Conservation (phyloP, 2,113 vertebrate species). For the Siniperca chuatsi region DNA sequence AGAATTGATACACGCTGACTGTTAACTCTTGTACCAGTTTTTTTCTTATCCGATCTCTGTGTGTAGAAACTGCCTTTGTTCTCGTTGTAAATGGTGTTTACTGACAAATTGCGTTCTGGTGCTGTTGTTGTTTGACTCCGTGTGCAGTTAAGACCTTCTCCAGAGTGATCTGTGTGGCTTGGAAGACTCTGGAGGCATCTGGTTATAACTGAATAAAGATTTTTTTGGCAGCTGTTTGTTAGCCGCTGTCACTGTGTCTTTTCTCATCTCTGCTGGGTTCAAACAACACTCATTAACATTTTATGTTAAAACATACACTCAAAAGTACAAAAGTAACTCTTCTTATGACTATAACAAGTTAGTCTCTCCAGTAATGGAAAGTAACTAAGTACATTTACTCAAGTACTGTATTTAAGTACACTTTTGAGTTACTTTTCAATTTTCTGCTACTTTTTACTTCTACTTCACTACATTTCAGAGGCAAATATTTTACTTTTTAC, state of each 20-base stretch:
- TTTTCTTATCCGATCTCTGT: constrained; percentile 55
- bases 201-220: constrained; percentile 79
- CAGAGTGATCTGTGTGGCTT: constrained; percentile 61
- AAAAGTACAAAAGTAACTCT: neutral
- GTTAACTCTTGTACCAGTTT: constrained; percentile 78
- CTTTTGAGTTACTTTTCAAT: neutral
- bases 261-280: neutral
- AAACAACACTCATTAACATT: neutral
- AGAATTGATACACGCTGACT: constrained; percentile 80
- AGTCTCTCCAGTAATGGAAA: neutral
- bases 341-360: neutral
- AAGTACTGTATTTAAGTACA: neutral
- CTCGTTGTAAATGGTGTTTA: constrained; percentile 82
- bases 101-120: constrained; percentile 78
- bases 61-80: constrained; percentile 80
- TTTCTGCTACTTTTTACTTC: neutral
- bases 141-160: constrained; percentile 68
- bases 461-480: neutral
- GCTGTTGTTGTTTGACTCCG: constrained; percentile 76
- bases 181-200: constrained; percentile 63
- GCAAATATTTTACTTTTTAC: neutral
- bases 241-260: constrained; percentile 61
- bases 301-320: neutral
- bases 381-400: neutral
- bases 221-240: constrained; percentile 84